These are phyloP conservation scores for Echinarachnius parma DNA, from an alignment of 53 echinoderm and acorn worm genomes.

Conservation along the genomic window DNA sequence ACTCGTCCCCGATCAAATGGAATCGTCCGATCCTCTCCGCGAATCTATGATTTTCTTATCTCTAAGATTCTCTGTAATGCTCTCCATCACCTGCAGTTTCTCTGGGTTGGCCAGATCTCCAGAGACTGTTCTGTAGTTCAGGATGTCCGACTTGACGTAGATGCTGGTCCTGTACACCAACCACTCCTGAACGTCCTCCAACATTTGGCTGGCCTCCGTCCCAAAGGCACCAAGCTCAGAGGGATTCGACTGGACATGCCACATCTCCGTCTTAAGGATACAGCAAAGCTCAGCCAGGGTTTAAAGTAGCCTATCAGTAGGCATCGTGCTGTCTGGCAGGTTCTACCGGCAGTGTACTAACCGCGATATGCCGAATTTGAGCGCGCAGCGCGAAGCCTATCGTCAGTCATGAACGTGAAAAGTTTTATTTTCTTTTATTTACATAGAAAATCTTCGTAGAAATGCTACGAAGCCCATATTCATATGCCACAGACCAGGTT, in stretches of 20 bases:
- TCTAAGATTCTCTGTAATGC: conserved; percentile 91
- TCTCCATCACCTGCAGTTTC: conserved; percentile 99
- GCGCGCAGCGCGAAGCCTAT: too few relatives aligned
- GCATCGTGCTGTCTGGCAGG: too few relatives aligned
- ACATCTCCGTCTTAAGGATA: conserved; percentile 97
- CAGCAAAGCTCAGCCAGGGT: conserved; percentile 92
- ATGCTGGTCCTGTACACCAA: conserved; percentile 89
- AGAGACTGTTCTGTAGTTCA: conserved; percentile 87
- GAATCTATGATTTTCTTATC: conserved; percentile 62
- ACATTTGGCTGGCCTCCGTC: conserved; percentile 75
- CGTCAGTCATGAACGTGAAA: too few relatives aligned
- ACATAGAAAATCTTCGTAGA: too few relatives aligned
- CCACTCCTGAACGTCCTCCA: conserved; percentile 93
- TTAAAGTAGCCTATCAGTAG: too few relatives aligned
- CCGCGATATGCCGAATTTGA: too few relatives aligned
- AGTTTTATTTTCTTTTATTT: too few relatives aligned
- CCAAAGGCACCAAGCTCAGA: conserved; percentile 88
- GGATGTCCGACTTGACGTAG: conserved; percentile 93
- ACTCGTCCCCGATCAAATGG: conserved; percentile 67
- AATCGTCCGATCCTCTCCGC: conserved; percentile 60
- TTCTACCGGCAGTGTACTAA: too few relatives aligned
- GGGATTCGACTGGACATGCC: conserved; percentile 82
- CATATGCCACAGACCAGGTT: too few relatives aligned
- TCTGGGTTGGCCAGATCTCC: conserved; percentile 98
- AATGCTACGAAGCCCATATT: too few relatives aligned